phyloP scores from a whole-genome alignment of 2,797 vertebrate genomes.

The Carduelis carduelis region DNA sequence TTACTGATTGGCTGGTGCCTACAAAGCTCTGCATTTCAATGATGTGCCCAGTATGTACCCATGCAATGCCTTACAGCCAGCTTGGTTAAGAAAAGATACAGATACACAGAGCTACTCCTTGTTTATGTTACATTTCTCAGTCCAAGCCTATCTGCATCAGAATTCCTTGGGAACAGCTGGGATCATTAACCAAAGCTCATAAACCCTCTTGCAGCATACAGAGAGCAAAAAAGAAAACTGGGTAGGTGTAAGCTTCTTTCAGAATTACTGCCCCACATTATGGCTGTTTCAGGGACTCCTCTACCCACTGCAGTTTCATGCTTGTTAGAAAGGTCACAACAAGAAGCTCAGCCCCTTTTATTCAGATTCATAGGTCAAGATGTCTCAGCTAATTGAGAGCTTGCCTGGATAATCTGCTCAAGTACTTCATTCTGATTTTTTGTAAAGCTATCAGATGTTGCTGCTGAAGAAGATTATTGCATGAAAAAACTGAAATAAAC shows the following conservation, averaged over 20 bases:
- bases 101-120: neutral
- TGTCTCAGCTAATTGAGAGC: constrained; percentile 58
- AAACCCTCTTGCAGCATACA: neutral
- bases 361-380: constrained; percentile 71
- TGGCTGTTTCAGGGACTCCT: constrained; percentile 37
- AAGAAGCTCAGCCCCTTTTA: constrained; percentile 46
- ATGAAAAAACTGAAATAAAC: constrained; percentile 32
- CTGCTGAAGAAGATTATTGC: constrained; percentile 58
- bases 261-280: constrained; percentile 56
- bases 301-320: constrained; percentile 46
- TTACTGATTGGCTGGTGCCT: neutral
- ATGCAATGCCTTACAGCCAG: neutral
- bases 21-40: neutral
- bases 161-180: neutral
- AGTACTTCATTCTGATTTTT: constrained; percentile 52
- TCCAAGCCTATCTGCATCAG: neutral
- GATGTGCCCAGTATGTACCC: neutral
- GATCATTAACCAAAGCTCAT: constrained; percentile 6
- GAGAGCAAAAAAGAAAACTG: constrained; percentile 39
- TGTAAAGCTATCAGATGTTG: constrained; percentile 63
- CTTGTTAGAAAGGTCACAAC: constrained; percentile 55
- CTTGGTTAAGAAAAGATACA: neutral
- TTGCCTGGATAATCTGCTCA: constrained; percentile 47
- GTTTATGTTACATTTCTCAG: neutral
- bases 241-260: constrained; percentile 40